A percentile compares a stretch with the other conserved stretches of the same genome.
These are phyloP conservation scores for Periplaneta americana DNA, from an alignment of 1,140 invertebrate species.

Conservation along the genomic window DNA sequence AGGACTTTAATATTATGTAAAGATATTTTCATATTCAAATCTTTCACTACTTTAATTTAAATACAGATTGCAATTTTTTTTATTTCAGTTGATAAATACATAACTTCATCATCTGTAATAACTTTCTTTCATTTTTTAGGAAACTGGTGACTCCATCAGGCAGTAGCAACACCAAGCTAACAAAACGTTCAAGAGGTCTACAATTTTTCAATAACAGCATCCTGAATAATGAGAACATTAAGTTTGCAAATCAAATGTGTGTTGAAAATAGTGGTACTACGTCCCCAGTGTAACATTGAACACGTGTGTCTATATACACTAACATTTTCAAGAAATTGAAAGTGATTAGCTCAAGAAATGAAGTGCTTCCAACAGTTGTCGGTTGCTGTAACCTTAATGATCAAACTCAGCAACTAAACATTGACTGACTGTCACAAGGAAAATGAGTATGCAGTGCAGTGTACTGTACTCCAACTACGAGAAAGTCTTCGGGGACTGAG, in stretches of 20 bases:
- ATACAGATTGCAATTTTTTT: not conserved
- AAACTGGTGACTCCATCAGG: not conserved
- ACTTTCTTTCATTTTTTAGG: not conserved
- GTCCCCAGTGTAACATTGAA: not conserved
- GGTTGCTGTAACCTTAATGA: too few relatives aligned
- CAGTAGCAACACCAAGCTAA: not conserved
- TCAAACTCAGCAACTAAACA: not conserved
- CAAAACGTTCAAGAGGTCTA: not conserved
- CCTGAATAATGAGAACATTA: not conserved
- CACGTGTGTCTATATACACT: not conserved
- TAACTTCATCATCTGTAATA: not conserved
- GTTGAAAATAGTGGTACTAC: not conserved
- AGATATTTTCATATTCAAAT: too few relatives aligned
- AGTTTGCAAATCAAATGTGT: constrained; percentile 14
- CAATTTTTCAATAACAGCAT: not conserved
- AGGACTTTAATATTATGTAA: too few relatives aligned
- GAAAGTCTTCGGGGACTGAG: too few relatives aligned
- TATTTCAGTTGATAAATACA: too few relatives aligned
- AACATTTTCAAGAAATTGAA: not conserved
- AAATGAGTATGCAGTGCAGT: too few relatives aligned
- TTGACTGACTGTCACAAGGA: not conserved
- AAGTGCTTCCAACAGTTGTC: not conserved
- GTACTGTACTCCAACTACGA: too few relatives aligned
- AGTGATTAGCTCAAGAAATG: not conserved
- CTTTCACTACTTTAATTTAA: not conserved